Base-by-base conservation (phyloP, 1,140 invertebrate species). In the Trichogramma pretiosum region DNA sequence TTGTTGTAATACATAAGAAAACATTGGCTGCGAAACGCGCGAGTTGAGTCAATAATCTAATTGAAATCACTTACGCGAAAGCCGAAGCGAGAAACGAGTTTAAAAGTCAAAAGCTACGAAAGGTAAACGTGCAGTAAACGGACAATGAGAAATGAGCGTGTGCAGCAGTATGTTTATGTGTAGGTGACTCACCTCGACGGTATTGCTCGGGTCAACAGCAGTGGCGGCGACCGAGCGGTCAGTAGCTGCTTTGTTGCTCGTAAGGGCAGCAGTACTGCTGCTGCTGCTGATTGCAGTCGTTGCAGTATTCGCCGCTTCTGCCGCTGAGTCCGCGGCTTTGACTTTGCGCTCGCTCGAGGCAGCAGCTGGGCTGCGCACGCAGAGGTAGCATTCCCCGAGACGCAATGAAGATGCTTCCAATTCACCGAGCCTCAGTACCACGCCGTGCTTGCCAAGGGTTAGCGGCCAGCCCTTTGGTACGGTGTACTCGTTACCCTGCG, bases 311-410 rank as follows among this genome's bases (percentile, higher is more conserved):
- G 55, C 47, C 48, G 50, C 53, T 44, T 49, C 51, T 33, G 56
- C 54, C 36, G 56, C 52, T 49, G 56, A 50, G 34, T n/a, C n/a
- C n/a, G 57, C 47, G 32, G 58, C 55, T 49, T 55, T n/a, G n/a
- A n/a, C n/a, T n/a, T 59, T 55, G 60, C 59, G 61, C 56, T 63
- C 50, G 61, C 60, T 54, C 56, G 56, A n/a, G n/a, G n/a, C n/a
- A 60, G 58, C 61, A 61, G 62, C 62, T 56, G 63, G 58, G 59
- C 61, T 64, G 56, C 69, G 64, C 48, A 73, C 67, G 56, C 71
- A 74, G 44, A 75, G 68, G 65, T 74, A 74, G 65, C 66, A 71
- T 70, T 75, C 73, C 58, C 68, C 67, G 46, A 67, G 61, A 51
- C 70, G 64, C 44, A 74, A 63, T 22, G 66, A 61, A 45, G 71